A percentile compares a stretch with the other conserved stretches of the same genome.
Conservation (phyloP, 2,888 invertebrate species). For the Chloromyia formosa region DNA sequence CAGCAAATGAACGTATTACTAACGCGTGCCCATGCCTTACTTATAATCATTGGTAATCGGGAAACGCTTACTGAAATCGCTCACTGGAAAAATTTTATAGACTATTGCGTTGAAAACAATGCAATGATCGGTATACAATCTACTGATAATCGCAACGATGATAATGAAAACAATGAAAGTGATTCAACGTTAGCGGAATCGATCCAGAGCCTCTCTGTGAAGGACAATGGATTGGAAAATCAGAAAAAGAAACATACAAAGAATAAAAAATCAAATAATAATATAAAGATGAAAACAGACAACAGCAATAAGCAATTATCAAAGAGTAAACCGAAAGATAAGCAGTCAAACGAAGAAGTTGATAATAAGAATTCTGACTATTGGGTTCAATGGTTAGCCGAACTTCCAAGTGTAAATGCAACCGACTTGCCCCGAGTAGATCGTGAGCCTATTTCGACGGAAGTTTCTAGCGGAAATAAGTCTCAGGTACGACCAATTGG, state of each 20-base stretch:
- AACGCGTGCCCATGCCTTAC: constrained; percentile 69
- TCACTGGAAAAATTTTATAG: constrained; percentile 56
- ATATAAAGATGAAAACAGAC: too few species aligned
- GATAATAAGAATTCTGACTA: too few species aligned
- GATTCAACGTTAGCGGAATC: neutral
- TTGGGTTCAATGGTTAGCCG: too few species aligned
- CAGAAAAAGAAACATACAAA: neutral
- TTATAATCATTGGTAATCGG: constrained; percentile 68
- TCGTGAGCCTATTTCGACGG: too few species aligned
- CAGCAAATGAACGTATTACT: constrained; percentile 73
- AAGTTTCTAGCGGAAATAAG: too few species aligned
- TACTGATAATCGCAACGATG: neutral
- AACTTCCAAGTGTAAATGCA: too few species aligned
- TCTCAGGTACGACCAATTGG: too few species aligned
- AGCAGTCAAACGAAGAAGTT: too few species aligned
- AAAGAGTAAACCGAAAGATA: too few species aligned
- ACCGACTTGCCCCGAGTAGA: too few species aligned
- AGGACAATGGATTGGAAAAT: constrained; percentile 8
- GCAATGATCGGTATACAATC: constrained; percentile 33
- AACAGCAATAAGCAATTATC: too few species aligned
- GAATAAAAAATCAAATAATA: neutral
- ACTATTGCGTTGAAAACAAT: constrained; percentile 55
- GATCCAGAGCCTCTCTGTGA: neutral
- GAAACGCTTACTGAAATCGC: constrained; percentile 58
- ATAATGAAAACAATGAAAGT: constrained; percentile 5